These are phyloP conservation scores for Coluber constrictor DNA, from an alignment of 2,797 vertebrate genomes.

Conservation along the genomic window DNA sequence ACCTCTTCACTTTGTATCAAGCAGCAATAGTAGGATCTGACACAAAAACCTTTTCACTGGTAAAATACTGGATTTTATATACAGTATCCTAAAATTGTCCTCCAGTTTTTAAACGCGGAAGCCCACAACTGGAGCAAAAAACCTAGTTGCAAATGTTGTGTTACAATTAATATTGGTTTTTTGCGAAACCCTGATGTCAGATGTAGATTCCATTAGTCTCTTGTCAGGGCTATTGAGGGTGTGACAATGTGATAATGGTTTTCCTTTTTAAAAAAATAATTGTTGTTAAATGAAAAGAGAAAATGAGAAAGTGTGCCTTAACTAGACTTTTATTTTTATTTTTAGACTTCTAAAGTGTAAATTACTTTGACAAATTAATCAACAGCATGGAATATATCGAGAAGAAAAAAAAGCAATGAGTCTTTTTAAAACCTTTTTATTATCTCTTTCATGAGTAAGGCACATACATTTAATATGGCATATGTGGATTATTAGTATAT, in stretches of 20 bases:
- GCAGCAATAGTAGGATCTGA: neutral
- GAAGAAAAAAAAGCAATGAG: neutral
- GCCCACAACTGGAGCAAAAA: neutral
- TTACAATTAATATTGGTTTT: neutral
- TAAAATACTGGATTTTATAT: neutral
- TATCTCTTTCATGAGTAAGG: neutral
- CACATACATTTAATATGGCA: neutral
- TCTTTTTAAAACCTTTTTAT: neutral
- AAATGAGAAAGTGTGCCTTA: neutral
- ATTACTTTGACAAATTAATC: neutral
- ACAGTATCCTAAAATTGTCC: neutral
- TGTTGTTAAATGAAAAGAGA: neutral
- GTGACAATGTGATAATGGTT: neutral
- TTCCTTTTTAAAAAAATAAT: neutral
- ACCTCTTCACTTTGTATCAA: neutral
- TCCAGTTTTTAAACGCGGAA: neutral
- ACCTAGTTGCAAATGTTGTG: neutral
- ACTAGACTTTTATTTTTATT: neutral
- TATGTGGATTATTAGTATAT: neutral
- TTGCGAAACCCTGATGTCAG: neutral
- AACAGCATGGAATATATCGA: neutral
- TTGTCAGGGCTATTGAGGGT: neutral
- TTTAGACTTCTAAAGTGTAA: neutral
- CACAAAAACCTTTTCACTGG: neutral
- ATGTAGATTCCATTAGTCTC: neutral